These are phyloP conservation scores for Gavia stellata DNA, from an alignment of 2,113 vertebrate species.

Conservation along the genomic window DNA sequence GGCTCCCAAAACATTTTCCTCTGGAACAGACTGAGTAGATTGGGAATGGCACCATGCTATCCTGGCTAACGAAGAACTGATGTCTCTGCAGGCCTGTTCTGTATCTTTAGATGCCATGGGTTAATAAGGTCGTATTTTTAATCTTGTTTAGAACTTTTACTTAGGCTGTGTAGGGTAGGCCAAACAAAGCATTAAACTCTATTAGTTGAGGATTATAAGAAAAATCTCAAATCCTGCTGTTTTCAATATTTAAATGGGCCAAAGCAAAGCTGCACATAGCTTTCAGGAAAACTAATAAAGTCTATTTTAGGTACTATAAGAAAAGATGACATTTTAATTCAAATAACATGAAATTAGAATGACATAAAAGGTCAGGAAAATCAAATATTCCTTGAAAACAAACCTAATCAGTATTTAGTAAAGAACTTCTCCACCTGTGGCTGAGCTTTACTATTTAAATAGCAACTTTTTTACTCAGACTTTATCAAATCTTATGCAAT, in stretches of 20 bases:
- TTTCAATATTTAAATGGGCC: conserved; percentile 52
- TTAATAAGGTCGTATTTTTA: conserved; percentile 57
- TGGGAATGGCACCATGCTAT: not conserved
- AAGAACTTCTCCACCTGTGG: not conserved
- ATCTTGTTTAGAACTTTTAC: conserved; percentile 62
- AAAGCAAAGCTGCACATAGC: conserved; percentile 28
- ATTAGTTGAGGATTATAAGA: conserved; percentile 59
- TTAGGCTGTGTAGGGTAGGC: conserved; percentile 34
- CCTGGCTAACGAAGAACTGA: not conserved
- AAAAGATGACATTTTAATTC: conserved; percentile 37
- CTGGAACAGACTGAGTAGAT: not conserved
- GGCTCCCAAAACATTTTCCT: not conserved
- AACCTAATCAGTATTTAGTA: not conserved
- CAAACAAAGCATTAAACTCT: conserved; percentile 61
- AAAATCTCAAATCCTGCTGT: conserved; percentile 55
- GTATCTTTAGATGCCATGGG: conserved; percentile 6
- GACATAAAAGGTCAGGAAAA: conserved; percentile 37
- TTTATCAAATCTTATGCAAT: not conserved
- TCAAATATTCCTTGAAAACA: conserved; percentile 53
- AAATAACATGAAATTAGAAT: conserved; percentile 30
- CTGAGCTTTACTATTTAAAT: not conserved
- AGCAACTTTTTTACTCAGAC: not conserved
- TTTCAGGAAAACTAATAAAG: conserved; percentile 52
- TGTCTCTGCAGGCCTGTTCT: not conserved
- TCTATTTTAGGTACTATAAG: conserved; percentile 32